Base-by-base conservation (phyloP, 1,140 invertebrate genomes). In the Tetramorium parvispinum region DNA sequence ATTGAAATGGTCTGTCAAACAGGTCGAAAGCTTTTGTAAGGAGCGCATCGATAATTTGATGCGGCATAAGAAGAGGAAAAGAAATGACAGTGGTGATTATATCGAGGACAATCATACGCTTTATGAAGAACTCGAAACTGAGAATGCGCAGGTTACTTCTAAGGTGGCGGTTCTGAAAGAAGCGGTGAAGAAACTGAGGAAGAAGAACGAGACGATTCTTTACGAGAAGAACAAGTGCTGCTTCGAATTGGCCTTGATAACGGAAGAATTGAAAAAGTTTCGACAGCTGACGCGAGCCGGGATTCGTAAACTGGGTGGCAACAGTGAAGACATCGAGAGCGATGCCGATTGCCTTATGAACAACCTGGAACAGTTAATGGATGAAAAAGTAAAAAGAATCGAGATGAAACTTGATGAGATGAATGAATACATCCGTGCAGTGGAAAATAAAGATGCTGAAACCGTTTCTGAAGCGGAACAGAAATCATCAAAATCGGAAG, bases 21-120 rank as follows among this genome's bases (percentile, higher is more conserved):
- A 91, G 73, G 77, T 94, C 0, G 86, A 94, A 76, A 78, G 81
- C 40, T 93, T 91, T 87, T 94, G 92, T 51, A 91, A 93, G 53
- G 89, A 93, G 11, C 59, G 87, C 65, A 81, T 94, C 16, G 66
- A 90, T 21, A 92, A 70, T 59, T 61, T 92, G 10, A 90, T 71
- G 1, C 18, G n/a, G 16, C 89, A 59, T 21, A 89, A 87, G 18
- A 94, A 94, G 59, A 81, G 91, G 2, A 91, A 87, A 70, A 83
- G 82, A 51, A 73, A 40, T 2, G 86, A 91, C 37, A 76, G 55
- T 24, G 91, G 75, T 0, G 89, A 94, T 66, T 73, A 68, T 1
- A 32, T 68, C 0, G 87, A 90, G 1, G 76, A 85, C 2, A 46
- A 61, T 16, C 63, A 63, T 5, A 16, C 65, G 2, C 66, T 85